Conservation (phyloP, 2,888 invertebrate genomes). For the Macrosiphum euphorbiae region DNA sequence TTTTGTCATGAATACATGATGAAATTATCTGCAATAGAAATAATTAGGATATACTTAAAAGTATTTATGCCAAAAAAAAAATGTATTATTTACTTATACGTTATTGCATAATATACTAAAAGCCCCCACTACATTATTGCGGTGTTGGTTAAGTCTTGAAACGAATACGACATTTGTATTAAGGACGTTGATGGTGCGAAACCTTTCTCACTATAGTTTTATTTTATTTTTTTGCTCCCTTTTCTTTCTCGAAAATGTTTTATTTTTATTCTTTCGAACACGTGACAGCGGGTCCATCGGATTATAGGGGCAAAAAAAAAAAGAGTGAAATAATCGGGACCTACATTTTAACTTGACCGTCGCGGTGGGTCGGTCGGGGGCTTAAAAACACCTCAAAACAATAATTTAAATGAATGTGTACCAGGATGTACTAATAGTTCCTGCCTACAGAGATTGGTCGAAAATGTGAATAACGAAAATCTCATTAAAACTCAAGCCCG, state of each 20-base stretch:
- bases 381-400: not conserved
- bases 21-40: not conserved
- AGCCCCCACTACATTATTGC: not conserved
- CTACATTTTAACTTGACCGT: slow-evolving; percentile 26
- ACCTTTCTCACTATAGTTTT: slow-evolving; percentile 23
- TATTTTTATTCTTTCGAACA: slow-evolving; percentile 21
- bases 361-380: no score
- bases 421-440: not conserved
- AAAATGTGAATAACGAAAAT: not conserved
- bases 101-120: not conserved
- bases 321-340: slow-evolving; percentile 16
- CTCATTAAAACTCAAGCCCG: not conserved
- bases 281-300: slow-evolving; percentile 36
- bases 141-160: not conserved
- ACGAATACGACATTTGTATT: slow-evolving; percentile 38
- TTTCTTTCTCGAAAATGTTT: not conserved
- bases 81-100: not conserved
- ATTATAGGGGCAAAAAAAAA: not conserved
- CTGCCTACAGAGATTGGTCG: not conserved
- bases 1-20: no score
- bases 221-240: not conserved
- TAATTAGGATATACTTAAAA: not conserved
- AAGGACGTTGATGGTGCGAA: slow-evolving; percentile 10
- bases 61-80: not conserved
- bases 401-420: not conserved